Evolutionary conservation across 1,140 invertebrate genomes (phyloP).

Genomic region (Apis laboriosa): DNA sequence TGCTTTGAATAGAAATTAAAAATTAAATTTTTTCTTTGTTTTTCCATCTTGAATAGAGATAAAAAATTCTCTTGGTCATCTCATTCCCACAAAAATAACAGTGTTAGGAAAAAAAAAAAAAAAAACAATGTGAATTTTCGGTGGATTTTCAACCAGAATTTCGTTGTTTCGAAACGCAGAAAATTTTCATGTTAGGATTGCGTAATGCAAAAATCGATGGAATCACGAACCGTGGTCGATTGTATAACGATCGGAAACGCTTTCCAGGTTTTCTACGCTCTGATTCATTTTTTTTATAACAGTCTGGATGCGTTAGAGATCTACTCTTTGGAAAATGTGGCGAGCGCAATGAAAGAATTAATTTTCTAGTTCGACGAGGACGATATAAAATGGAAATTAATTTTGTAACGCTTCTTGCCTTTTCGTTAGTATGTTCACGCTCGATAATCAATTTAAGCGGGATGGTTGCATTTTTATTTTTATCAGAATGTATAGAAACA

Average conservation of each 20-base stretch:
- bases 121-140: too few relatives aligned
- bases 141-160: not conserved
- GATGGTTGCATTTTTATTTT: not conserved
- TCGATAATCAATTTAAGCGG: not conserved
- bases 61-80: not conserved
- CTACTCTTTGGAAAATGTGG: constrained; percentile 6
- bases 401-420: constrained; percentile 12
- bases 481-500: not conserved
- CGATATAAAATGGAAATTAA: constrained; percentile 18
- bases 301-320: not conserved
- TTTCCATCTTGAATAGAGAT: not conserved
- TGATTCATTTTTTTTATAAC: constrained; percentile 14
- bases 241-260: constrained; percentile 42
- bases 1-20: not conserved
- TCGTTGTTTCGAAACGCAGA: constrained; percentile 10
- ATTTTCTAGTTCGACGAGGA: constrained; percentile 28
- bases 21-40: not conserved
- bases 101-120: too few relatives aligned
- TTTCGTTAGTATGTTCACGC: not conserved
- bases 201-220: constrained; percentile 8
- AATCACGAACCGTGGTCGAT: constrained; percentile 15
- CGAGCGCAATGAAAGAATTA: constrained; percentile 9
- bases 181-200: not conserved
- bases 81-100: not conserved
- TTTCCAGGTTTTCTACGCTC: constrained; percentile 36